Conservation (phyloP, 1,140 invertebrate species). For the Plutomurus gul region DNA sequence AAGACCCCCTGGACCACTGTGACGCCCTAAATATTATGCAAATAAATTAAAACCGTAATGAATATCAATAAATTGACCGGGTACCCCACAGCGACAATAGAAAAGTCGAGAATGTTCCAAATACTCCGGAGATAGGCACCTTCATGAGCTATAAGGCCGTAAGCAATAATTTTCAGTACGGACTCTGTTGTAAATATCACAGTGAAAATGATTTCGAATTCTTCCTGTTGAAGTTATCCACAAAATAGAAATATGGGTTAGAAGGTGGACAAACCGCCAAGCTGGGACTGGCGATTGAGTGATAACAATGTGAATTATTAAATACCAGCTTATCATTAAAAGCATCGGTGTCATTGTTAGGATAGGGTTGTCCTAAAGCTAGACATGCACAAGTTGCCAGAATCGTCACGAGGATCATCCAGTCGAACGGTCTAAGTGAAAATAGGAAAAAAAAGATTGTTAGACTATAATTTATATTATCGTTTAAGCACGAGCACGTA, state of each 20-base stretch:
- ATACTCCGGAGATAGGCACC: constrained; percentile 68
- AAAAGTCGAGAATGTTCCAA: constrained; percentile 71
- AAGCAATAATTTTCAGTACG: constrained; percentile 98
- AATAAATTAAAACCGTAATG: too few relatives aligned
- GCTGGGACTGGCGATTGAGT: not conserved
- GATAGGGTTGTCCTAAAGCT: constrained; percentile 84
- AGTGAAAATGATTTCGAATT: constrained; percentile 96
- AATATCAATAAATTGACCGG: too few relatives aligned
- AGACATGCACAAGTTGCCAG: constrained; percentile 96
- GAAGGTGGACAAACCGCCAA: constrained; percentile 21
- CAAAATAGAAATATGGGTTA: too few relatives aligned
- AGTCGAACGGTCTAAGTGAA: constrained; percentile 89
- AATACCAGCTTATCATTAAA: constrained; percentile 88
- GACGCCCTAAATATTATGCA: too few relatives aligned
- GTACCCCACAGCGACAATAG: constrained; percentile 68
- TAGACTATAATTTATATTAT: too few relatives aligned
- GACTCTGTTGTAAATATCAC: constrained; percentile 98
- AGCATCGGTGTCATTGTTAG: constrained; percentile 90
- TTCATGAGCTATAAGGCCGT: constrained; percentile 70
- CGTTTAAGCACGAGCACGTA: too few relatives aligned
- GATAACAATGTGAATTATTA: constrained; percentile 21
- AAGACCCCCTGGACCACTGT: too few relatives aligned
- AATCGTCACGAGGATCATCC: constrained; percentile 97
- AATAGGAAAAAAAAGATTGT: constrained; percentile 61
- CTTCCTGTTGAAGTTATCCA: constrained; percentile 96